Conservation (phyloP, 2,797 vertebrate genomes). For the Eupleurogrammus muticus region DNA sequence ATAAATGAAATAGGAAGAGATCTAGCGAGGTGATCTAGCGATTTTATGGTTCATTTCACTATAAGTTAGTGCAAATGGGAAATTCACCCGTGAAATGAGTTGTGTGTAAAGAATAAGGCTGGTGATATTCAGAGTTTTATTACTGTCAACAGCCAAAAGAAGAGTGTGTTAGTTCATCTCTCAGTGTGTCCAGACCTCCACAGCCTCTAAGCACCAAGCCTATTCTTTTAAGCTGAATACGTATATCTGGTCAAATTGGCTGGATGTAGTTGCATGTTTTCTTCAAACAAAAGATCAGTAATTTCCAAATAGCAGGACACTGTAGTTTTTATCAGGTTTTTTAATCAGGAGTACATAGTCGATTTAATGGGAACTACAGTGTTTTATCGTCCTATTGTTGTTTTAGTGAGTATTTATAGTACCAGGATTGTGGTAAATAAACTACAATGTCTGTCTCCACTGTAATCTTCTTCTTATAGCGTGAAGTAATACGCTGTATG, state of each 20-base stretch:
- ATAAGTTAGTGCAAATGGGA: neutral
- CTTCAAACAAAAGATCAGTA: neutral
- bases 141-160: neutral
- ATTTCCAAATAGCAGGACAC: constrained; percentile 16
- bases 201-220: neutral
- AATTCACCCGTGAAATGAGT: neutral
- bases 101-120: neutral
- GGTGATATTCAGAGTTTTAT: neutral
- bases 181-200: neutral
- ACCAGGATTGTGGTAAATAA: constrained; percentile 2
- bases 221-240: neutral
- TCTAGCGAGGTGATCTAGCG: neutral
- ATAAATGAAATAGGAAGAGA: neutral
- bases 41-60: constrained; percentile 10
- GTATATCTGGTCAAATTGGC: constrained; percentile 8
- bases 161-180: neutral
- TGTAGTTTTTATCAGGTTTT: neutral
- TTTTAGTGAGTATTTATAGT: constrained; percentile 3
- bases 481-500: neutral
- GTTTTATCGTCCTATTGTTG: constrained; percentile 10
- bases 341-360: neutral
- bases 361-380: constrained; percentile 4
- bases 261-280: neutral
- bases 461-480: constrained; percentile 2
- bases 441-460: neutral